These are phyloP conservation scores for Drosophila nr. perissopoda DNA, from an alignment of 2,888 invertebrate genomes.

Conservation along the genomic window DNA sequence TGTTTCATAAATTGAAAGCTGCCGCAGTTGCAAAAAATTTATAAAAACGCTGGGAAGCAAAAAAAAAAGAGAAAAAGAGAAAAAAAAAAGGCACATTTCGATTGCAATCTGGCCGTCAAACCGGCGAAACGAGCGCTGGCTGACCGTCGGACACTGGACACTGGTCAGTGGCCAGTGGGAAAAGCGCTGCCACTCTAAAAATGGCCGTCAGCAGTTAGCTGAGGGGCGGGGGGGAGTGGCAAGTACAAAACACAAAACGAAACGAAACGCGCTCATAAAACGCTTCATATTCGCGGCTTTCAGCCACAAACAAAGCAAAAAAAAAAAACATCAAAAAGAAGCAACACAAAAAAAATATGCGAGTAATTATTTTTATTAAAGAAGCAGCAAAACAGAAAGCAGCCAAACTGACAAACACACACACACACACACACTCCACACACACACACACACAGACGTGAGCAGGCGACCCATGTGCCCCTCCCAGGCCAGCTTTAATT, in stretches of 20 bases:
- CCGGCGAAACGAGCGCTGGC: constrained; percentile 53
- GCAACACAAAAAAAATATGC: constrained; percentile 53
- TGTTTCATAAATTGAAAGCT: constrained; percentile 78
- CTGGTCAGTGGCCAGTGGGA: constrained; percentile 49
- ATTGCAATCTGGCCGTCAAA: constrained; percentile 68
- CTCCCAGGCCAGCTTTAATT: constrained; percentile 39
- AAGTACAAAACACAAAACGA: constrained; percentile 63
- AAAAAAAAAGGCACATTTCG: constrained; percentile 61
- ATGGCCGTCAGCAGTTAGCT: constrained; percentile 54
- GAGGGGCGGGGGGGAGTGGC: not conserved
- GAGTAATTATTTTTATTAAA: constrained; percentile 75
- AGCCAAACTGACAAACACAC: constrained; percentile 22
- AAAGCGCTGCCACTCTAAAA: constrained; percentile 68
- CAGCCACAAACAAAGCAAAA: constrained; percentile 61
- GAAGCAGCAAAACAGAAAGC: constrained; percentile 40
- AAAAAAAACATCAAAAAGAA: constrained; percentile 1
- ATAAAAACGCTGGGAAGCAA: constrained; percentile 64
- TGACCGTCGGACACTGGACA: constrained; percentile 28
- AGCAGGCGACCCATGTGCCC: constrained; percentile 7
- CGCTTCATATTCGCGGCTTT: constrained; percentile 70
- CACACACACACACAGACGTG: not conserved
- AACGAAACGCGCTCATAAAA: constrained; percentile 68
- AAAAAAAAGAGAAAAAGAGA: constrained; percentile 38
- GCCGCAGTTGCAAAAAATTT: constrained; percentile 65
- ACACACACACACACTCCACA: constrained; percentile 2